Conservation (phyloP, 2,113 vertebrate genomes). For the Tragelaphus imberbis region DNA sequence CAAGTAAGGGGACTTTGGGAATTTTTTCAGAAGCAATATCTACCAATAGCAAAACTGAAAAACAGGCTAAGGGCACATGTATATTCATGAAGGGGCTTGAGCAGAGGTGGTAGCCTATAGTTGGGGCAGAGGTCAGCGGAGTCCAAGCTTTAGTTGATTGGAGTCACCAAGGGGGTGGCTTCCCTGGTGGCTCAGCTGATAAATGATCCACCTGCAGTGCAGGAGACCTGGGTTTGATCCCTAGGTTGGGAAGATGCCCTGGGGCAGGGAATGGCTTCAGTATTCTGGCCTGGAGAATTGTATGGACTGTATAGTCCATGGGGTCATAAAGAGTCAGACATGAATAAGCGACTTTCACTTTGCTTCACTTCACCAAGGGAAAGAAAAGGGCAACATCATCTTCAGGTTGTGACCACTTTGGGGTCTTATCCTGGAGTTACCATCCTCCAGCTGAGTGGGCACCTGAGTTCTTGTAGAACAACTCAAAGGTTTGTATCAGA, state of each 20-base stretch:
- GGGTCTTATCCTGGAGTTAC: not conserved
- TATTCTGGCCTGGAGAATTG: not conserved
- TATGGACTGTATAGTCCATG: not conserved
- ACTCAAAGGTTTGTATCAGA: not conserved
- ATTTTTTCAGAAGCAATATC: not conserved
- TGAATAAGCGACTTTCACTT: not conserved
- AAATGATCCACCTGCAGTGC: not conserved
- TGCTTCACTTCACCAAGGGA: not conserved
- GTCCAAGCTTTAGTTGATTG: not conserved
- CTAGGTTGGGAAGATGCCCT: not conserved
- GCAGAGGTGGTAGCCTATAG: not conserved
- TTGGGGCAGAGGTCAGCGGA: not conserved
- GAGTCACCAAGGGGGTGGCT: not conserved
- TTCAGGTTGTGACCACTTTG: not conserved
- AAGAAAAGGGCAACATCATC: not conserved
- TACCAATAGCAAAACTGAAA: not conserved
- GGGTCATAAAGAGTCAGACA: not conserved
- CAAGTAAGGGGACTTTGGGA: not conserved
- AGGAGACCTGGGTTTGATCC: not conserved
- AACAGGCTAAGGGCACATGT: not conserved
- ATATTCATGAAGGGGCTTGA: not conserved
- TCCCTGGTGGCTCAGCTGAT: not conserved
- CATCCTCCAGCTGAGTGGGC: not conserved
- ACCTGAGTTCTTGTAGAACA: not conserved
- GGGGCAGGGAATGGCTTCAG: not conserved